Base-by-base conservation (phyloP, 2,888 invertebrate genomes). In the Ophion obscuratus region DNA sequence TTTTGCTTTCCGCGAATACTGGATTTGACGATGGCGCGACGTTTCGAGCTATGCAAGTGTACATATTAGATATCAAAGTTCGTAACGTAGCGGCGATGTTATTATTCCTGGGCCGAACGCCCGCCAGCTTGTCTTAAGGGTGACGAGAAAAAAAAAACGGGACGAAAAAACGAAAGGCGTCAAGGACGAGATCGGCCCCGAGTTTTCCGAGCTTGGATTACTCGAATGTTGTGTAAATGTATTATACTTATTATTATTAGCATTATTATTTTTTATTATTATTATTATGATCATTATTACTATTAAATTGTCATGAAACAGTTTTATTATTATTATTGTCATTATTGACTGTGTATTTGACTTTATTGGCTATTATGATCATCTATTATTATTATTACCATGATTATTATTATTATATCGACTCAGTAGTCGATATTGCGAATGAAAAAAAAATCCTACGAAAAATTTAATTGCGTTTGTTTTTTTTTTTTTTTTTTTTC, bases 211-310 rank as follows among this genome's bases (percentile, higher is more conserved):
- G 89, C 81, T 89, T 90, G 89, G 71, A 91, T 89, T 91, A 89
- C 81, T 89, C 90, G 89, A 80, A 91, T 89, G 90, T 90, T 91
- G 88, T 92, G 92, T 92, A 92, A 92, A 91, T 93, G 92, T 93
- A 93, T 89, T 85, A 93, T 92, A 92, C 88, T 89, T 91, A 92
- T 92, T 91, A 91, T 88, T 86, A 90, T 89, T 87, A 91, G 84
- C 87, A 83, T 75, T 88, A 87, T 86, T 83, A 87, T 87, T 89
- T 53, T 86, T 86, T 87, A 88, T 86, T 87, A 87, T 86, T 83
- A 24, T 24, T 24, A 79, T 89, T 67, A 89, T 89, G 86, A 88
- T 89, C 87, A 88, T 88, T 87, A 89, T 88, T 88, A 90, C 90
- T 89, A 90, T 90, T 79, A 66, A 20, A 75, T n/a, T 81, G 31